Percentiles rank a stretch among this genome's conserved stretches.
Evolutionary conservation across 1,140 invertebrate genomes (phyloP).

Genomic region (Bombus impatiens): DNA sequence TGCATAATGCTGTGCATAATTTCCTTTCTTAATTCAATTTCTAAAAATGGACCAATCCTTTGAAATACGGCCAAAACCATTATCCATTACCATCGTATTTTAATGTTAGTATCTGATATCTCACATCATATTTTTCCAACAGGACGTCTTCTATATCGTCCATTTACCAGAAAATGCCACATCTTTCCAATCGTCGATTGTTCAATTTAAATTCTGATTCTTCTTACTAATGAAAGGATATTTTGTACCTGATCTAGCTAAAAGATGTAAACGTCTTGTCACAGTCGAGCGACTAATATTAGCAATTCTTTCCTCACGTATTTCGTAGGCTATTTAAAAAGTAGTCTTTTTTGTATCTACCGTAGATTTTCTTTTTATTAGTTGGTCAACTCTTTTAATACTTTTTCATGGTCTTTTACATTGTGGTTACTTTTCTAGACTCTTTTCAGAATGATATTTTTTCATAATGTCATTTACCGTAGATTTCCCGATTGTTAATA

Average conservation of each 20-base stretch:
- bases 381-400: not conserved
- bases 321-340: too few relatives aligned
- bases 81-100: not conserved
- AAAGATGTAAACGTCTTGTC: not conserved
- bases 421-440: not conserved
- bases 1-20: not conserved
- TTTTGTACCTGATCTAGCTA: not conserved
- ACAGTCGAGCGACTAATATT: too few relatives aligned
- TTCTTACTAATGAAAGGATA: not conserved
- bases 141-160: not conserved
- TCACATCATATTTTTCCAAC: not conserved
- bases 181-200: not conserved
- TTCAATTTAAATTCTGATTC: not conserved
- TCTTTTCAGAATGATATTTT: not conserved
- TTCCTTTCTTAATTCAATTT: not conserved
- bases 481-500: not conserved
- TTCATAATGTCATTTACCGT: not conserved
- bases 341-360: not conserved
- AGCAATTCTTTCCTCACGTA: not conserved
- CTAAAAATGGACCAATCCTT: not conserved
- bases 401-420: not conserved
- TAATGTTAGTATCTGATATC: not conserved
- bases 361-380: not conserved
- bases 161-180: not conserved
- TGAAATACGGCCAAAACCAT: not conserved